Evolutionary conservation across 2,113 vertebrate species (phyloP).

Genomic region (Willisornis vidua): DNA sequence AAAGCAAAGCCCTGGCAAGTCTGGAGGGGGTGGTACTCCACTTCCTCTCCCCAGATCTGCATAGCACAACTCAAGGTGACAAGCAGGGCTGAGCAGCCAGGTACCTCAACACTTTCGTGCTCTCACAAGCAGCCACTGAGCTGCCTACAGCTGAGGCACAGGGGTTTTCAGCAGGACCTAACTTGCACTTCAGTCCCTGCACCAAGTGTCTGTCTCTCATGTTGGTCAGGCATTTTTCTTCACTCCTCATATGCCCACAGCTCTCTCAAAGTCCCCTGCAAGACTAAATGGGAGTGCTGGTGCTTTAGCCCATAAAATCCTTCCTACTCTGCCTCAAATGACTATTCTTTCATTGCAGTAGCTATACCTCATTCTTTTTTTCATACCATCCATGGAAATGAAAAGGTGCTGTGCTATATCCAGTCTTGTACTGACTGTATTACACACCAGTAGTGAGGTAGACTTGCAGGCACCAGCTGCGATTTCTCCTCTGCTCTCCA

Average conservation of each 20-base stretch:
- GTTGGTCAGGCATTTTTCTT: background rate
- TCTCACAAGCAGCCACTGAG: background rate
- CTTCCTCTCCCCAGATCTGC: background rate
- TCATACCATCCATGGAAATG: background rate
- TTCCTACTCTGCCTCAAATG: background rate
- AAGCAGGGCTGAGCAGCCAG: background rate
- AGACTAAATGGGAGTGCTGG: background rate
- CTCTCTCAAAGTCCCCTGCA: background rate
- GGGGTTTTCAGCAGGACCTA: background rate
- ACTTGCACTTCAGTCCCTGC: background rate
- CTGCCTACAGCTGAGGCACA: background rate
- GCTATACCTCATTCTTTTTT: accelerated
- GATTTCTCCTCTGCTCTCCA: background rate
- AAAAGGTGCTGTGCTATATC: background rate
- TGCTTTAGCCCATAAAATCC: background rate
- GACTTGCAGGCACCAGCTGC: background rate
- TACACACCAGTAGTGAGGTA: accelerated
- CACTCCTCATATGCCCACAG: background rate
- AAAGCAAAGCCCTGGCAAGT: background rate
- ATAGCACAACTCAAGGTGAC: background rate
- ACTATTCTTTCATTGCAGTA: background rate
- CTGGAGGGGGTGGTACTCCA: background rate
- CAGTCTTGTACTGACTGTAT: background rate
- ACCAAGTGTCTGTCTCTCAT: background rate
- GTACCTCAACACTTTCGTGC: background rate